Evolutionary conservation across 1,140 invertebrate species (phyloP).

Genomic region (Drosophila carrolli): DNA sequence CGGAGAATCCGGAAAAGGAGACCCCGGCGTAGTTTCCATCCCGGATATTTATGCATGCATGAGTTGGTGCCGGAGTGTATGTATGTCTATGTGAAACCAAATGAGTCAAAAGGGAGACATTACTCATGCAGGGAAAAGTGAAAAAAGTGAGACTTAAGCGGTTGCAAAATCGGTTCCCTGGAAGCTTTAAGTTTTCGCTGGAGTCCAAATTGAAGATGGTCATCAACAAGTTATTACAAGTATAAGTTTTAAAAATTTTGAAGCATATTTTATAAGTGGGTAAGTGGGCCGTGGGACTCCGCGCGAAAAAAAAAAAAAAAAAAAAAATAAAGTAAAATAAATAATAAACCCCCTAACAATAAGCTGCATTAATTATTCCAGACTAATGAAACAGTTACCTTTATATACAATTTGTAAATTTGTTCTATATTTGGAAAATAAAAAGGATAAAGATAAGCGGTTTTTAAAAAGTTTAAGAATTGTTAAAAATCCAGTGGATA

Average conservation of each 20-base stretch:
- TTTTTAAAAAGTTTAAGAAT: no score
- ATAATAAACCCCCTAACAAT: no score
- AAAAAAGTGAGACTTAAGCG: slow-evolving; percentile 16
- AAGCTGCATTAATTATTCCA: no score
- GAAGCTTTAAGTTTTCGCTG: slow-evolving; percentile 24
- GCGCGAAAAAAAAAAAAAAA: no score
- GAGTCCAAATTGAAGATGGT: slow-evolving; percentile 38
- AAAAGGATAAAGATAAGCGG: no score
- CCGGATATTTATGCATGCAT: slow-evolving; percentile 47
- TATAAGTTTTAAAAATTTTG: no score
- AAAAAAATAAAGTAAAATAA: no score
- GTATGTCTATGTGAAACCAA: slow-evolving; percentile 55
- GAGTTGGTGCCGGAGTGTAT: slow-evolving; percentile 17
- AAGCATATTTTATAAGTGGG: no score
- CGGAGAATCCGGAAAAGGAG: slow-evolving; percentile 28
- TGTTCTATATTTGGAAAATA: no score
- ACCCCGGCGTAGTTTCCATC: slow-evolving; percentile 50
- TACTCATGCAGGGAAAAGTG: slow-evolving; percentile 63
- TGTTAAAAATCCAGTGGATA: not conserved
- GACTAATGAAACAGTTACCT: no score
- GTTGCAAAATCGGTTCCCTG: slow-evolving; percentile 10
- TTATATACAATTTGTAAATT: no score
- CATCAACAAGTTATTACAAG: slow-evolving; percentile 29
- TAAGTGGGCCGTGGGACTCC: no score
- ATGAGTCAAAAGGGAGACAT: slow-evolving; percentile 83